phyloP scores from a whole-genome alignment of 2,888 invertebrate genomes.

The Aromia moschata region DNA sequence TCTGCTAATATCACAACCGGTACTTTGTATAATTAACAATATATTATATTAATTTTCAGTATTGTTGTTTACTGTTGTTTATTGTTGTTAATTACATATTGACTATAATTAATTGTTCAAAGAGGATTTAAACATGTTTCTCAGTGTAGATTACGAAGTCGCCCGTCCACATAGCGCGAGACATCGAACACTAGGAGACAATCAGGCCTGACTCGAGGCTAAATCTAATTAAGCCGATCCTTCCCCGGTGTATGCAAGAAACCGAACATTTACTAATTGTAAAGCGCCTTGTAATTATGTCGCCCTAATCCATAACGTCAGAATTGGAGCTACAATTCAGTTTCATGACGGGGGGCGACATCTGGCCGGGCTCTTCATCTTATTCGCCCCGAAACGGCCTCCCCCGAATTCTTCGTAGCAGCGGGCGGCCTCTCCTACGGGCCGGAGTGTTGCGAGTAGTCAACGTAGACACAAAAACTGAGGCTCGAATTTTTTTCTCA shows the following conservation, averaged over 20 bases:
- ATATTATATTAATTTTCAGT: too few species aligned
- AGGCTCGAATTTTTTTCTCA: not conserved
- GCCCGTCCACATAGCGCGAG: not conserved
- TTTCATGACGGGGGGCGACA: conserved; percentile 44
- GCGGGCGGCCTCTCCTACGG: not conserved
- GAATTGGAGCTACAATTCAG: conserved; percentile 51
- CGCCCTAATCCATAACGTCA: conserved; percentile 46
- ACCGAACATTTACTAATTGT: conserved; percentile 48
- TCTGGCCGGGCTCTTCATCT: conserved; percentile 38
- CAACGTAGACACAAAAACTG: not conserved
- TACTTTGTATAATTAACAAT: too few species aligned
- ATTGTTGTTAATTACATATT: too few species aligned
- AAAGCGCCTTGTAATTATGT: conserved; percentile 46
- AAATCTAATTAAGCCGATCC: conserved; percentile 44
- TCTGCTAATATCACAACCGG: too few species aligned
- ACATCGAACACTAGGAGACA: conserved; percentile 9
- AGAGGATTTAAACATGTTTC: too few species aligned
- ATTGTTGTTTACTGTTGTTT: too few species aligned
- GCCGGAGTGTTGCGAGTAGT: not conserved
- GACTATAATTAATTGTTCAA: too few species aligned
- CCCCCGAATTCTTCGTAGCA: conserved; percentile 2
- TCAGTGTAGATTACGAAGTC: not conserved
- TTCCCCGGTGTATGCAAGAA: conserved; percentile 48
- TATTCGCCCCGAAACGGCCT: conserved; percentile 19
- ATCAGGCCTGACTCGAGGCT: conserved; percentile 14